Conservation (phyloP, 2,888 invertebrate genomes). For the Agrotis clavis region DNA sequence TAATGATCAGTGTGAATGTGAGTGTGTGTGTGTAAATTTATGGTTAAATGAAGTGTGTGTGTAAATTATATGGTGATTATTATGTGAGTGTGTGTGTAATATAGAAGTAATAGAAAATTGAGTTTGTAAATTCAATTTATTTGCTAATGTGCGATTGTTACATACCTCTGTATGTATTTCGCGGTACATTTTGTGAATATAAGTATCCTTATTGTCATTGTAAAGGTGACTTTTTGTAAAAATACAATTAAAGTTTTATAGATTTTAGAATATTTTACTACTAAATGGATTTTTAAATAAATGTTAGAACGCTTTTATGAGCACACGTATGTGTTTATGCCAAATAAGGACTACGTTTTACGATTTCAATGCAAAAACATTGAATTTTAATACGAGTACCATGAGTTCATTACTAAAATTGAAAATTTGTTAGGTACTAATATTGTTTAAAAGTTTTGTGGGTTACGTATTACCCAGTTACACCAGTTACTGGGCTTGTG, state of each 20-base stretch:
- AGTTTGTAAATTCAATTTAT: slow-evolving; percentile 38
- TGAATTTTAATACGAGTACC: not conserved
- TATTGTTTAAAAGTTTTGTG: too few relatives aligned
- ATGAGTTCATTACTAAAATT: not conserved
- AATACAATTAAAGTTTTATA: slow-evolving; percentile 23
- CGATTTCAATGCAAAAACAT: not conserved
- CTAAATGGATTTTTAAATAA: slow-evolving; percentile 7
- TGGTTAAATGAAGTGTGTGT: slow-evolving; percentile 5
- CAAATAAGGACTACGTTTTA: not conserved
- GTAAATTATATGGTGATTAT: not conserved
- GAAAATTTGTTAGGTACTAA: not conserved
- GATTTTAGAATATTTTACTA: not conserved
- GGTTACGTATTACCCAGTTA: too few relatives aligned
- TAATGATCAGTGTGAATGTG: slow-evolving; percentile 7
- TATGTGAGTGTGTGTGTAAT: slow-evolving; percentile 7
- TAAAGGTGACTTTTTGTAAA: slow-evolving; percentile 42
- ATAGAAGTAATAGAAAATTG: slow-evolving; percentile 4
- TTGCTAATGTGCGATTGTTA: slow-evolving; percentile 38
- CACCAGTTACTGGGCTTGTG: too few relatives aligned
- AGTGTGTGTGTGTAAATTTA: slow-evolving; percentile 32
- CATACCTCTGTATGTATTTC: slow-evolving; percentile 13
- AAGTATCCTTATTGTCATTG: slow-evolving; percentile 2
- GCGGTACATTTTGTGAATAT: slow-evolving; percentile 21
- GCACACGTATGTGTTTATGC: not conserved
- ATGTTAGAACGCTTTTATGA: not conserved